Percentiles rank a stretch among this genome's conserved stretches.
Conservation (phyloP, 2,888 invertebrate species). For the Embidobia sp. region DNA sequence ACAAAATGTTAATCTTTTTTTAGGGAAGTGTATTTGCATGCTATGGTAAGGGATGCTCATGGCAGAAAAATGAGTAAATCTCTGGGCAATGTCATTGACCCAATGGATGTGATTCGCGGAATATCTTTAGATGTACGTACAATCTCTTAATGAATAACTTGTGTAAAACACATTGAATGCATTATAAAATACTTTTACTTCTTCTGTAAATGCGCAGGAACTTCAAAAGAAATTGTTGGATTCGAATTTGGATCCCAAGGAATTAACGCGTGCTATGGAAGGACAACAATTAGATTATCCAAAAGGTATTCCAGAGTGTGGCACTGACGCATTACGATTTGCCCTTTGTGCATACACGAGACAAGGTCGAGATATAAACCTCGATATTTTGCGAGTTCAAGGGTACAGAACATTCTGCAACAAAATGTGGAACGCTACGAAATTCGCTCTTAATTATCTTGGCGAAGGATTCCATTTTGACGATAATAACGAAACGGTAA, state of each 20-base stretch:
- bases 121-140: slow-evolving; percentile 87
- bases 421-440: slow-evolving; percentile 99
- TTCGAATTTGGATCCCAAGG: slow-evolving; percentile 93
- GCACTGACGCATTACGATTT: slow-evolving; percentile 96
- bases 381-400: slow-evolving; percentile 96
- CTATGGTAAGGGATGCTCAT: slow-evolving; percentile 98
- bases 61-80: slow-evolving; percentile 99
- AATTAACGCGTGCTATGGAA: slow-evolving; percentile 82
- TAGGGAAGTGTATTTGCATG: slow-evolving; percentile 95
- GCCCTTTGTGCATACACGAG: slow-evolving; percentile 94
- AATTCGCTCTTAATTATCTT: slow-evolving; percentile 92
- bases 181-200: no score
- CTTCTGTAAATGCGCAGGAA: slow-evolving; percentile 78
- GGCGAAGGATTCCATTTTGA: slow-evolving; percentile 34
- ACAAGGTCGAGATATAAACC: slow-evolving; percentile 96
- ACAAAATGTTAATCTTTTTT: not conserved
- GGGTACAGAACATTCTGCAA: slow-evolving; percentile 99
- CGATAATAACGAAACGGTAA: slow-evolving; percentile 74
- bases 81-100: slow-evolving; percentile 98
- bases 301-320: slow-evolving; percentile 98
- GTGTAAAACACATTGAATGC: no score
- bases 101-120: slow-evolving; percentile 96
- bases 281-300: slow-evolving; percentile 84
- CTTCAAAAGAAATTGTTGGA: slow-evolving; percentile 88
- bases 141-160: not conserved